A percentile compares a stretch with the other conserved stretches of the same genome.
These are phyloP conservation scores for Dorcus parallelipipedus DNA, from an alignment of 2,888 invertebrate species.

Conservation along the genomic window DNA sequence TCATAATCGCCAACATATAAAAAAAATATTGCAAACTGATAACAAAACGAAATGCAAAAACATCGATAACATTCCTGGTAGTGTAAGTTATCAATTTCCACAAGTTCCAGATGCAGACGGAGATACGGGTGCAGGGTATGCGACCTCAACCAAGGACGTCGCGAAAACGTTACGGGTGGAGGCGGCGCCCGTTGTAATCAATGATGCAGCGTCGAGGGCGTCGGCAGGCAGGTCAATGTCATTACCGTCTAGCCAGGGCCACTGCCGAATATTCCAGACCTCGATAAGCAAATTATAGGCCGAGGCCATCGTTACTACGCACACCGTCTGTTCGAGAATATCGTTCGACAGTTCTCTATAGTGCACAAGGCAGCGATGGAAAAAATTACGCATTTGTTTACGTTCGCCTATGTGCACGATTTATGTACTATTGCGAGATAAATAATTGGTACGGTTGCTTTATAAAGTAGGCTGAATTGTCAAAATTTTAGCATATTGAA, in stretches of 20 bases:
- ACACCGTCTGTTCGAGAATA: background rate
- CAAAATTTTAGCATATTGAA: too few relatives aligned
- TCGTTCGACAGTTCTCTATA: too few relatives aligned
- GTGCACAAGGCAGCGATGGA: too few relatives aligned
- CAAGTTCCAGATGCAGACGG: slow-evolving; percentile 18
- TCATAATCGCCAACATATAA: too few relatives aligned
- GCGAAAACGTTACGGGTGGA: slow-evolving; percentile 39
- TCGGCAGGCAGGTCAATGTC: slow-evolving; percentile 53
- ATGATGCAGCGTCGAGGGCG: slow-evolving; percentile 42
- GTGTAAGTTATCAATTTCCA: background rate
- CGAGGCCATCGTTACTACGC: slow-evolving; percentile 47
- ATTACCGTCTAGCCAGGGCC: slow-evolving; percentile 35
- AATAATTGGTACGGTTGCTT: too few relatives aligned
- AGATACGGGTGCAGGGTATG: slow-evolving; percentile 28
- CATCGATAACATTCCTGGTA: too few relatives aligned
- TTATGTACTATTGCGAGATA: too few relatives aligned
- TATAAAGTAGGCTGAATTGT: too few relatives aligned
- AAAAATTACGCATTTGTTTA: too few relatives aligned
- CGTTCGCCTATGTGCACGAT: too few relatives aligned
- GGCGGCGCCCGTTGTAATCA: slow-evolving; percentile 25
- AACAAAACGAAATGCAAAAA: too few relatives aligned
- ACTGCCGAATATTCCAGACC: slow-evolving; percentile 23
- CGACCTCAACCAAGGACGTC: slow-evolving; percentile 43
- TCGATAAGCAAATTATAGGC: slow-evolving; percentile 14
- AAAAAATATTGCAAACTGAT: too few relatives aligned